Base-by-base conservation (phyloP, 2,797 vertebrate species). In the Thunnus albacares region DNA sequence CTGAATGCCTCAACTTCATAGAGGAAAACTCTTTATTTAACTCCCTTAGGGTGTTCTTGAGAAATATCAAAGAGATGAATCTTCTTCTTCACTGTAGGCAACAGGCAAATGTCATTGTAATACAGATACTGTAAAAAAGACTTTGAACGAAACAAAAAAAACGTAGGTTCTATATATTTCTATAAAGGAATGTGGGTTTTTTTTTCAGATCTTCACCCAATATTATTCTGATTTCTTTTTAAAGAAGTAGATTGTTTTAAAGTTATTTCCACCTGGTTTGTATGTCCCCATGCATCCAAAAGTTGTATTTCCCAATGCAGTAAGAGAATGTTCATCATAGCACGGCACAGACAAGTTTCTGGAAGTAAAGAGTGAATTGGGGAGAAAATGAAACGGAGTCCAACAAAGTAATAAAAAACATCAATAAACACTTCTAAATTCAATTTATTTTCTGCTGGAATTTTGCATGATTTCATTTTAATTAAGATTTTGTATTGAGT, bases 61-160 rank as follows among this genome's bases (percentile, higher is more conserved):
- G 17, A 84, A 88, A 85, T 85, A 76, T 77, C 69, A 84, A 12
- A 9, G 14, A 9, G 58, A 28, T 53, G 60, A 83, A 62, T 76
- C 57, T 43, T 76, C 38, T 55, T 11, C 47, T 51, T 53, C 5
- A 81, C 74, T 70, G 51, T 17, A 6, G 57, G 78, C 51, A 57
- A 75, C 80, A 68, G 51, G 28, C 28, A 80, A 79, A 81, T 72
- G 49, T 79, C 72, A 76, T 15, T 49, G 22, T 43, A 79, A 41
- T 71, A 41, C 52, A 63, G 13, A 71, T 47, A 62, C 17, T 58
- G 30, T 68, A 30, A 62, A 68, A 71, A 26, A 71, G 5, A 45
- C 9, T 56, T 24, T 24, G 13, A 18, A 18, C 17, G 41, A 14
- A 43, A 43, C 41, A 43, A 43, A 43, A 43, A 30, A 55, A 55